Evolutionary conservation across 1,140 invertebrate species (phyloP), one percentile per base, ranked within the genome.

Genomic region (Drosophila pandora): DNA sequence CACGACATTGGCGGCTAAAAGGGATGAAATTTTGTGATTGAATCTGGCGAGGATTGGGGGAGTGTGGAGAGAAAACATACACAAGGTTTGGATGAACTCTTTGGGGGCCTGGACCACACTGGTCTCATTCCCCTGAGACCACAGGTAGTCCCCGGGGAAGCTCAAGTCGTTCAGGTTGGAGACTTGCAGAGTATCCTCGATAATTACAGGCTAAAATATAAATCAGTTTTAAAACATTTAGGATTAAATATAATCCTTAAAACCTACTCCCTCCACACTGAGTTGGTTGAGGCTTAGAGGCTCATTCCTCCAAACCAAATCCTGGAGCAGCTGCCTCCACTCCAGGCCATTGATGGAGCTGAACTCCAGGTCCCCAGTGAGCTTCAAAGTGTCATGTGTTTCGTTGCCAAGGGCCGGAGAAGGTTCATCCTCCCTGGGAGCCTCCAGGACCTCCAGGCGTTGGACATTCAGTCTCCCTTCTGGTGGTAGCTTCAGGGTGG

Each of bases 61-160:
- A 2, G 3, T 41, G 13, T 17, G n/a, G 4, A 9, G 41, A 21
- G 10, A 12, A 1, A 6, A 55, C 65, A 50, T 56, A 84, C 84
- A 60, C 8, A 92, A 60, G 0, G 69, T 84, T 23, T 68, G 59
- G 2, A 25, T 77, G 57, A 93, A 93, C 50, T 77, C 84, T 68
- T 93, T 93, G 34, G 78, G 62, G 0, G 90, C 91, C 48, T 72
- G 65, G n/a, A 93, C 75, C 12, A 80, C 70, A 17, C 60, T 81
- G 13, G 83, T 72, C n/a, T 73, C 50, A 6, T 78, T 79, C 32
- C 78, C 85, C 50, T 81, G 88, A 1, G 80, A 77, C 64, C 90
- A 89, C 0, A 93, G 68, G 62, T 90, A 93, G 13, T 93, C 92
- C 10, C 91, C 76, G 0, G 93, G 93, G 75, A 92, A 94, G 59